Evolutionary conservation across 2,113 vertebrate genomes (phyloP).

Genomic region (Brachyistius frenatus): DNA sequence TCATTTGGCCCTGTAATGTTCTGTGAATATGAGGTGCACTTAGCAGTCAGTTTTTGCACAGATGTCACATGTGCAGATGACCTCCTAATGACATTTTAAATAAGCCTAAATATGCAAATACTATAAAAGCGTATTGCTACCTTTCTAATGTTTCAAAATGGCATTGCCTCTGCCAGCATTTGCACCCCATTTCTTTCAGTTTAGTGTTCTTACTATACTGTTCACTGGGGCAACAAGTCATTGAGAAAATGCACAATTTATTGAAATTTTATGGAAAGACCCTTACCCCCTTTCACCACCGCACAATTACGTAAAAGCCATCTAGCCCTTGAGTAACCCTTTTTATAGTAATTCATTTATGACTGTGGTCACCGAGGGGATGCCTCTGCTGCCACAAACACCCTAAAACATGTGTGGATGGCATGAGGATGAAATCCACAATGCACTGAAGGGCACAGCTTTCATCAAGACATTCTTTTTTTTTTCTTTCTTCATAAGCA

Average conservation of each 20-base stretch:
- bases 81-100: slow-evolving; percentile 49
- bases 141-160: slow-evolving; percentile 45
- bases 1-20: slow-evolving; percentile 41
- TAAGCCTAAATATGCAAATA: slow-evolving; percentile 44
- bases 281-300: slow-evolving; percentile 70
- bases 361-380: slow-evolving; percentile 75
- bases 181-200: slow-evolving; percentile 41
- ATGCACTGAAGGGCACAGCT: slow-evolving; percentile 65
- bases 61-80: slow-evolving; percentile 38
- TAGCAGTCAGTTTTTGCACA: slow-evolving; percentile 48
- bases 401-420: slow-evolving; percentile 77
- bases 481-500: slow-evolving; percentile 72
- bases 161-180: slow-evolving; percentile 39
- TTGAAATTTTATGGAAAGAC: slow-evolving; percentile 79
- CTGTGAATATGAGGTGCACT: slow-evolving; percentile 41
- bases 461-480: slow-evolving; percentile 61
- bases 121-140: slow-evolving; percentile 32
- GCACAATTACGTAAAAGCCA: slow-evolving; percentile 80
- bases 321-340: slow-evolving; percentile 70
- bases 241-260: slow-evolving; percentile 78
- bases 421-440: slow-evolving; percentile 69
- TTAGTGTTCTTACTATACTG: slow-evolving; percentile 19
- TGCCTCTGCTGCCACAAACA: slow-evolving; percentile 79
- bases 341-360: slow-evolving; percentile 81
- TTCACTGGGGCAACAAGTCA: slow-evolving; percentile 72